These are phyloP conservation scores for Acanthornis magna DNA, from an alignment of 2,797 vertebrate genomes.

Conservation along the genomic window DNA sequence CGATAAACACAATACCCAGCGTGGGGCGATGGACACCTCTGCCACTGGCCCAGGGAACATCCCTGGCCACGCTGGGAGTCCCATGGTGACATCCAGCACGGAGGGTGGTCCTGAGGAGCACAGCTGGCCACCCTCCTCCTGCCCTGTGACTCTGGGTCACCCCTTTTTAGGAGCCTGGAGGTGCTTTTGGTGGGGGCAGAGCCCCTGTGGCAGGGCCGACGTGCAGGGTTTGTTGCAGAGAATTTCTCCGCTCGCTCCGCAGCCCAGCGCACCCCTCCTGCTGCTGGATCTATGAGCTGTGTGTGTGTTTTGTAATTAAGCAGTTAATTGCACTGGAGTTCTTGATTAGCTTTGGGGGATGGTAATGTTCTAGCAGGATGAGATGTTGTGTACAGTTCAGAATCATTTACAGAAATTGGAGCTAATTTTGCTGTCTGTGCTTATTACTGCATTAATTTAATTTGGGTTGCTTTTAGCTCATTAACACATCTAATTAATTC, in stretches of 20 bases:
- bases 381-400: slow-evolving; percentile 99
- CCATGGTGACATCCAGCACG: rapidly evolving
- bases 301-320: slow-evolving; percentile 94
- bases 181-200: not conserved
- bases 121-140: not conserved
- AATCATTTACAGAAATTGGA: slow-evolving; percentile 99
- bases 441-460: slow-evolving; percentile 99
- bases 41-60: rapidly evolving
- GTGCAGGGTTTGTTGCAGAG: slow-evolving; percentile 23
- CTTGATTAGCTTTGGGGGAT: slow-evolving; percentile 99
- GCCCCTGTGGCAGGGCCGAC: not conserved
- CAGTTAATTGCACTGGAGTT: slow-evolving; percentile 99
- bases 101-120: not conserved
- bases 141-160: rapidly evolving
- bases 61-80: not conserved
- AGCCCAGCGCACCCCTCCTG: slow-evolving; percentile 48
- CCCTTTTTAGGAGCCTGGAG: not conserved
- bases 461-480: slow-evolving; percentile 99
- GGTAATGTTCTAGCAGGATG: slow-evolving; percentile 94
- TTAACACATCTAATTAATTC: slow-evolving; percentile 99
- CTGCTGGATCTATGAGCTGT: slow-evolving; percentile 67
- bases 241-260: slow-evolving; percentile 20
- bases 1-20: slow-evolving; percentile 64
- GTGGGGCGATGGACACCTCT: not conserved
- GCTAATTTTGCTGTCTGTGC: slow-evolving; percentile 99